These are phyloP conservation scores for Leptarthrus brevirostris DNA, from an alignment of 2,888 invertebrate genomes.

Conservation along the genomic window DNA sequence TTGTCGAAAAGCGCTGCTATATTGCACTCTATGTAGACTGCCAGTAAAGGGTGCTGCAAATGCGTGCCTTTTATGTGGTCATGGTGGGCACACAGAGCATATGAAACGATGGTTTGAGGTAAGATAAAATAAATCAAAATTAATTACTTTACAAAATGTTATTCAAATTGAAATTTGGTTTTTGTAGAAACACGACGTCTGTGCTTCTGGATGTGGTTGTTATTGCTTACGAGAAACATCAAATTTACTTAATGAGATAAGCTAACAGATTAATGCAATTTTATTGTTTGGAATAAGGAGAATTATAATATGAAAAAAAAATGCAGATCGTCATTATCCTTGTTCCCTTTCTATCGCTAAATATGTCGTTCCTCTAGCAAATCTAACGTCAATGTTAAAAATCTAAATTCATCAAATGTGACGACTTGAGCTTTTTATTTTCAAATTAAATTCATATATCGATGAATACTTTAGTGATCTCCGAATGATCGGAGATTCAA, in stretches of 20 bases:
- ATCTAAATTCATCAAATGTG: too few species aligned
- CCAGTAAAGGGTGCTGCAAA: conserved; percentile 87
- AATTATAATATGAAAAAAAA: too few species aligned
- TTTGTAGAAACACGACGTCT: conserved; percentile 75
- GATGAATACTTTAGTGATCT: too few species aligned
- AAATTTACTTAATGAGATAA: conserved; percentile 20
- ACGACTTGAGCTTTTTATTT: too few species aligned
- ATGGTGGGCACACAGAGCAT: conserved; percentile 91
- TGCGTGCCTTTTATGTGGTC: conserved; percentile 90
- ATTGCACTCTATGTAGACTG: conserved; percentile 86
- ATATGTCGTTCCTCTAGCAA: too few species aligned
- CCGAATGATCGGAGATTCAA: too few species aligned
- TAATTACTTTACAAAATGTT: neutral
- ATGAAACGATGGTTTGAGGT: conserved; percentile 83
- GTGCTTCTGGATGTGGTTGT: conserved; percentile 95
- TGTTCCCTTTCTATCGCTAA: too few species aligned
- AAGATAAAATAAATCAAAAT: too few species aligned
- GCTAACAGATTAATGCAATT: conserved; percentile 20
- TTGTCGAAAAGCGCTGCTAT: conserved; percentile 81
- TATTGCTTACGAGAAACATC: conserved; percentile 75
- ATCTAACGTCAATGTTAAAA: too few species aligned
- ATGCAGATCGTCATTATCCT: too few species aligned
- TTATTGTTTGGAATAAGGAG: too few species aligned
- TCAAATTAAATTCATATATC: too few species aligned
- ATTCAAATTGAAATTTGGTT: neutral